Evolutionary conservation across 1,140 invertebrate species (phyloP), one percentile per base, ranked within the genome.

Genomic region (Danaus melanippus): DNA sequence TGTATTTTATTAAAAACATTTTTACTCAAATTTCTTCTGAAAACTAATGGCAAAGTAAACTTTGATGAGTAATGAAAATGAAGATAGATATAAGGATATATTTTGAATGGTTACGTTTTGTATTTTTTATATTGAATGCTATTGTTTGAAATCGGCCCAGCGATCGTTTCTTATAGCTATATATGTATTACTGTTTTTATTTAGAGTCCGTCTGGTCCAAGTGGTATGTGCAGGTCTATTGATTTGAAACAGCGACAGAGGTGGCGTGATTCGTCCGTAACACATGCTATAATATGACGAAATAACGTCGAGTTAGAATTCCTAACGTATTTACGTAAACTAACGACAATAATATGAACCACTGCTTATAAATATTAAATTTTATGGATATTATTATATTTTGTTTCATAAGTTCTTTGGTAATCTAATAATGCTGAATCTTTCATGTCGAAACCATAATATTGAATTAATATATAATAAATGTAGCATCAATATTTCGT

Each of bases 181-280:
- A 32, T 42, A n/a, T n/a, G 41, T 44, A 40, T 43, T 55, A 56
- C 50, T 32, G 21, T 32, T 56, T 61, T 55, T 62, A 60, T 66
- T 67, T 60, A 58, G 49, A 60, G 51, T 56, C 61, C 56, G 71
- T 73, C 74, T 75, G 67, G 72, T 64, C 58, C 65, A 68, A 63
- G 67, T 67, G 44, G 56, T 53, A 49, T 46, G 42, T 56, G 50
- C 52, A 67, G 63, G 67, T 73, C 74, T 79, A 82, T 82, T 79
- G 76, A 79, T 82, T 78, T 68, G 67, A 68, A 69, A 63, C 62
- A 60, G 68, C 73, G 69, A 74, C 76, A 67, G 72, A 78, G 72
- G 79, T 64, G 79, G 71, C 69, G 75, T 74, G 74, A 73, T 71
- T 75, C 66, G 68, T 66, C 57, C 66, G 66, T 76, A 66, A 73